A percentile compares a stretch with the other conserved stretches of the same genome.
Evolutionary conservation across 2,113 vertebrate genomes (phyloP).

Genomic region (Sylvilagus bachmani): DNA sequence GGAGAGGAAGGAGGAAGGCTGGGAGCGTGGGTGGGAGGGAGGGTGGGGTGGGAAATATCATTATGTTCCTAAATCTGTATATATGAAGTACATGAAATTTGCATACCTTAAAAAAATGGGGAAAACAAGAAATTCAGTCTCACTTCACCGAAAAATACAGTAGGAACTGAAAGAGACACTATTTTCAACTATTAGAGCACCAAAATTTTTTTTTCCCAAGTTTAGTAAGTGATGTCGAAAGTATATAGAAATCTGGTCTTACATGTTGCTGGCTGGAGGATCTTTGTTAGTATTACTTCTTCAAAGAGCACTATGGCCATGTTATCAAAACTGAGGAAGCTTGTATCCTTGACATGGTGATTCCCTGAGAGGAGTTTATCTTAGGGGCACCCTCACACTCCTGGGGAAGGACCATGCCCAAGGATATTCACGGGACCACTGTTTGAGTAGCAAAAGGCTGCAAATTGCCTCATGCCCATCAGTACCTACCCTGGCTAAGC

Average conservation of each 20-base stretch:
- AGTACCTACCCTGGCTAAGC: too few species aligned
- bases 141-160: neutral
- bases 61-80: too few species aligned
- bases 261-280: neutral
- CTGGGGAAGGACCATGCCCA: rapidly evolving
- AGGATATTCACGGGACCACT: rapidly evolving
- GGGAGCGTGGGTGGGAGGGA: too few species aligned
- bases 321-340: neutral
- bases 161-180: neutral
- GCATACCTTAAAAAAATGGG: too few species aligned
- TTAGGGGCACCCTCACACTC: neutral
- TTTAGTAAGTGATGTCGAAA: neutral
- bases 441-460: neutral
- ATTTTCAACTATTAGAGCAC: neutral
- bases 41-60: too few species aligned
- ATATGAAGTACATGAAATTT: too few species aligned
- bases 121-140: neutral
- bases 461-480: neutral
- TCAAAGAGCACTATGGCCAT: neutral
- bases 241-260: neutral
- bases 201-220: neutral
- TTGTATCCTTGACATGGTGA: rapidly evolving
- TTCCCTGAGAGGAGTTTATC: neutral
- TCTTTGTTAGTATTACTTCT: neutral
- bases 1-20: too few species aligned